Evolutionary conservation across 2,797 vertebrate genomes (phyloP), one percentile per base, ranked within the genome.

Genomic region (Thalassophryne amazonica): DNA sequence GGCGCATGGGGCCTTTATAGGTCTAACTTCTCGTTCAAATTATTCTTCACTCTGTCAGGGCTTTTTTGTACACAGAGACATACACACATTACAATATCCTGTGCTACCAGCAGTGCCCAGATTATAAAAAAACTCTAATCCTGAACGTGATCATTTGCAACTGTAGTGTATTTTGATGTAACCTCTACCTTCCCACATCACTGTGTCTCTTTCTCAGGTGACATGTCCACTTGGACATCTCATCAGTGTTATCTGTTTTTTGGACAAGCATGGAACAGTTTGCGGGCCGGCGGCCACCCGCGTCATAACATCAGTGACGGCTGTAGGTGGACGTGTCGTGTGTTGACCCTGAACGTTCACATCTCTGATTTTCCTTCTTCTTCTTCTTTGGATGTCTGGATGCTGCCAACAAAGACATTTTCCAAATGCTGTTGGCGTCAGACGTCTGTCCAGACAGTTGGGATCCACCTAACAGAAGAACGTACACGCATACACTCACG

Each of bases 181-280:
- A n/a, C n/a, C n/a, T n/a, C n/a, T n/a, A n/a, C n/a, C n/a, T n/a
- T 32, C 25, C 15, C 45, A 36, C 22, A 25, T 42, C 19, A 51
- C 27, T 46, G 28, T 47, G 47, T 17, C 34, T 57, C 13, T 51
- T 61, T 66, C 47, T 31, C 86, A 98, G 95, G 91, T 83, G 80
- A 72, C 71, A 62, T 75, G 58, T 88, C 88, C 80, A 83, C 78
- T 70, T 21, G 84, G 86, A 89, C 88, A 86, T 89, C 66, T 86
- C 79, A 65, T 87, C 90, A 86, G 91, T 91, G 88, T 93, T 93
- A 91, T 92, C 90, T 91, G 76, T 88, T 81, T 84, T 87, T 69
- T 15, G 55, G 88, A 82, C 77, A 88, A 89, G 87, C 85, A 69
- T 74, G 77, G 70, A 90, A 81, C 79, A 76, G 70, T 89, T 87